These are phyloP conservation scores for Malthinus seriepunctatus DNA, from an alignment of 2,888 invertebrate genomes.

Conservation along the genomic window DNA sequence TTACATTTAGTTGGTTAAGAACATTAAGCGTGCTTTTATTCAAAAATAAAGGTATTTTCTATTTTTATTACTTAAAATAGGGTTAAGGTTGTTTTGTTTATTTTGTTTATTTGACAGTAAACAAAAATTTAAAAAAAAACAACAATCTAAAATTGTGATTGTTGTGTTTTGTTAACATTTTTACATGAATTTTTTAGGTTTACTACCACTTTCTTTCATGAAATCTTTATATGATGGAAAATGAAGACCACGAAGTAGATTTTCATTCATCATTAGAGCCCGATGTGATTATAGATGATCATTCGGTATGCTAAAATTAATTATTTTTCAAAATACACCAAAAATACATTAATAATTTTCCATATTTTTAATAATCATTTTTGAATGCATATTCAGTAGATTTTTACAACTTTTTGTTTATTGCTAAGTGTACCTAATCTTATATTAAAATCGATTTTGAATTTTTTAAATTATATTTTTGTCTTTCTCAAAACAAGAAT, in stretches of 20 bases:
- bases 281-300: slow-evolving; percentile 47
- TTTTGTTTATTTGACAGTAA: slow-evolving; percentile 45
- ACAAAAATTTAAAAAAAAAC: slow-evolving; percentile 39
- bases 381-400: too few relatives aligned
- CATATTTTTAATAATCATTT: too few relatives aligned
- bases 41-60: slow-evolving; percentile 20
- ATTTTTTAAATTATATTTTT: too few relatives aligned
- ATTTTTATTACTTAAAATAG: slow-evolving; percentile 23
- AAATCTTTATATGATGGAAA: slow-evolving; percentile 29
- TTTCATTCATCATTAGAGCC: slow-evolving; percentile 44
- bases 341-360: too few relatives aligned
- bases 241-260: slow-evolving; percentile 36
- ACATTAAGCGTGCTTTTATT: slow-evolving; percentile 7
- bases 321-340: too few relatives aligned
- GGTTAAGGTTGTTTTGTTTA: slow-evolving; percentile 44
- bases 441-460: slow-evolving; percentile 2
- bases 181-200: slow-evolving; percentile 13
- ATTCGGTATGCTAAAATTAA: slow-evolving; percentile 30
- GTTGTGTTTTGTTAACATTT: background rate
- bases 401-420: too few relatives aligned
- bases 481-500: too few relatives aligned
- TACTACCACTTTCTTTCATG: slow-evolving; percentile 13
- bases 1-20: slow-evolving; percentile 19
- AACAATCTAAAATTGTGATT: slow-evolving; percentile 13
- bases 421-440: background rate